These are phyloP conservation scores for Rhagonycha lutea DNA, from an alignment of 2,888 invertebrate genomes.

Conservation along the genomic window DNA sequence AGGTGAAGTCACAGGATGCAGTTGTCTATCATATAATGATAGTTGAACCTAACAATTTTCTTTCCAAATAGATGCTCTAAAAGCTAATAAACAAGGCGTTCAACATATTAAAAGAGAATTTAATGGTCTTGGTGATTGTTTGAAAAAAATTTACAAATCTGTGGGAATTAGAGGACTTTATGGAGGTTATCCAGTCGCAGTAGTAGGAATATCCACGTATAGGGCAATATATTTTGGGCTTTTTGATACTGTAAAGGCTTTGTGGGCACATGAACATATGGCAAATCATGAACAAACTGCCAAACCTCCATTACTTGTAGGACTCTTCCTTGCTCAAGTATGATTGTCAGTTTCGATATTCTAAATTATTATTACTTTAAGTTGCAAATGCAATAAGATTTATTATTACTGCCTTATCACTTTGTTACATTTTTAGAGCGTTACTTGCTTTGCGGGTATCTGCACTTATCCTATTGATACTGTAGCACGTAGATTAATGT, in stretches of 20 bases:
- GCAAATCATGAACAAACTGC: background rate
- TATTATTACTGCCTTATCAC: too few species aligned
- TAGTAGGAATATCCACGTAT: slow-evolving; percentile 27
- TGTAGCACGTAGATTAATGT: slow-evolving; percentile 27
- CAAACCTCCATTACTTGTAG: slow-evolving; percentile 20
- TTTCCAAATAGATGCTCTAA: background rate
- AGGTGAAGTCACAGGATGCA: background rate
- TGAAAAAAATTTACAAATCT: slow-evolving; percentile 7
- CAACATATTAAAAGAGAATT: slow-evolving; percentile 23
- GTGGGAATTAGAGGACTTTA: slow-evolving; percentile 31
- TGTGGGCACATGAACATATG: background rate
- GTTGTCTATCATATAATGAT: background rate
- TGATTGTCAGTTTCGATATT: background rate
- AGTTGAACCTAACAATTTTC: background rate
- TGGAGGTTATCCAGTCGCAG: slow-evolving; percentile 20
- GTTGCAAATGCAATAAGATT: background rate
- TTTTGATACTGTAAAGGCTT: slow-evolving; percentile 24
- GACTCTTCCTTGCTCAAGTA: slow-evolving; percentile 27
- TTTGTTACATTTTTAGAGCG: background rate
- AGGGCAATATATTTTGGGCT: slow-evolving; percentile 33
- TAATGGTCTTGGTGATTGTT: slow-evolving; percentile 25
- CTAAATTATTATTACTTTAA: background rate
- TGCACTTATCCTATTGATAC: slow-evolving; percentile 31
- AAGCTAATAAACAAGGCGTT: background rate
- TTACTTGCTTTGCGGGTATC: slow-evolving; percentile 18